A percentile compares a stretch with the other conserved stretches of the same genome.
Evolutionary conservation across 2,888 invertebrate species (phyloP).

Genomic region (Colostygia pectinataria): DNA sequence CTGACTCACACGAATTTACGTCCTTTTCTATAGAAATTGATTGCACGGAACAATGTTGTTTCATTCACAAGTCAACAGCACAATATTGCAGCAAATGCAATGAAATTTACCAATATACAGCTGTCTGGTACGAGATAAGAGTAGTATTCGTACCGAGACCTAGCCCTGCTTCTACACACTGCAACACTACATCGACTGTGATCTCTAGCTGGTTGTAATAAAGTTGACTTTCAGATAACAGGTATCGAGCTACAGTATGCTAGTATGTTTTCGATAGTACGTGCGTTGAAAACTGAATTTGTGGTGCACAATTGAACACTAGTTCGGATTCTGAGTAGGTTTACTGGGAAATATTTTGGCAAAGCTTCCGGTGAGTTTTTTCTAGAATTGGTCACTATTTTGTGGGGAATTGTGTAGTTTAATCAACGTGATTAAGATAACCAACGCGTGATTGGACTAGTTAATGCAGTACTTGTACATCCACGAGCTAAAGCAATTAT

Average conservation of each 20-base stretch:
- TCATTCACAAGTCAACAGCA: conserved; percentile 11
- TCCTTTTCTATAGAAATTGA: neutral
- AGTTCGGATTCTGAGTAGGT: conserved; percentile 28
- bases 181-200: conserved; percentile 4
- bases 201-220: neutral
- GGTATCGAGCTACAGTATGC: conserved; percentile 3
- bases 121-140: conserved; percentile 29
- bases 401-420: conserved; percentile 20
- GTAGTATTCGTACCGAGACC: conserved; percentile 23
- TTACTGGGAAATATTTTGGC: conserved; percentile 36
- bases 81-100: conserved; percentile 29
- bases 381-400: conserved; percentile 17
- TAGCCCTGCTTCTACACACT: conserved; percentile 6
- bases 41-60: conserved; percentile 1
- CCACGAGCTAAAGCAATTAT: no score
- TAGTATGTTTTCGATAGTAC: conserved; percentile 30
- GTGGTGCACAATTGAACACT: conserved; percentile 29
- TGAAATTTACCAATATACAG: conserved; percentile 30
- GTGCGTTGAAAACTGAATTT: conserved; percentile 35
- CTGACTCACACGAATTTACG: no score
- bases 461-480: no score
- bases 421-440: no score
- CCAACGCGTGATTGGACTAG: no score
- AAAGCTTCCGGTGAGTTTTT: conserved; percentile 20
- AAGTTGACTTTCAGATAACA: conserved; percentile 3